phyloP scores from a whole-genome alignment of 2,797 vertebrate species.

The Esox lucius region DNA sequence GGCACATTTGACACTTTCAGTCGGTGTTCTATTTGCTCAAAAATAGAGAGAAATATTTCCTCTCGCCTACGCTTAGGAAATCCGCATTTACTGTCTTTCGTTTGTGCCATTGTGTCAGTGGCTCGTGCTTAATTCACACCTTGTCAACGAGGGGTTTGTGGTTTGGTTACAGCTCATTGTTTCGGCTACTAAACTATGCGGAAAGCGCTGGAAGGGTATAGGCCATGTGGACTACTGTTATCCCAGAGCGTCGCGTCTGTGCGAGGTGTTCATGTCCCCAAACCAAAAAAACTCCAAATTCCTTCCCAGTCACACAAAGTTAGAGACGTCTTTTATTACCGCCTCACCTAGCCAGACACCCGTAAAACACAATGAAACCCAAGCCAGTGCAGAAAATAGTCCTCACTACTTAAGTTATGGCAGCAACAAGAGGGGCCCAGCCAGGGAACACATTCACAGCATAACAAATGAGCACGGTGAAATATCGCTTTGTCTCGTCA shows the following conservation, averaged over 20 bases:
- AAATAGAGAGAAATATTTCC: background rate
- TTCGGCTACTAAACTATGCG: background rate
- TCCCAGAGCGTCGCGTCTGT: background rate
- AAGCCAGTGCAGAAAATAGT: conserved; percentile 11
- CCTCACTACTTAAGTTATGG: conserved; percentile 15
- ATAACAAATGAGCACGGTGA: conserved; percentile 40
- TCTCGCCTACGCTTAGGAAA: conserved; percentile 19
- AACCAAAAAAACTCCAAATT: conserved; percentile 24
- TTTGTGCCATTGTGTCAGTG: conserved; percentile 17
- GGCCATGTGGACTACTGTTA: background rate
- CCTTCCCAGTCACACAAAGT: conserved; percentile 16
- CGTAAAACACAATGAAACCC: conserved; percentile 21
- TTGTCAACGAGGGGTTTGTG: conserved; percentile 7
- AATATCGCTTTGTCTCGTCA: conserved; percentile 24
- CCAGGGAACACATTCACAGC: conserved; percentile 15
- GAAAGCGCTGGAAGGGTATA: background rate
- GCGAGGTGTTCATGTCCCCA: conserved; percentile 22
- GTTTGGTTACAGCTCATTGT: background rate
- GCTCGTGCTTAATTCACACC: conserved; percentile 9
- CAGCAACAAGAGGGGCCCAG: conserved; percentile 17
- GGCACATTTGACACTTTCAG: conserved; percentile 26
- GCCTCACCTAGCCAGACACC: background rate
- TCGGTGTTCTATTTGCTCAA: conserved; percentile 12
- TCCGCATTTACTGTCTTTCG: background rate
- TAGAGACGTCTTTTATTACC: conserved; percentile 24